phyloP scores from a whole-genome alignment of 2,113 vertebrate genomes.

The Eurypyga helias region DNA sequence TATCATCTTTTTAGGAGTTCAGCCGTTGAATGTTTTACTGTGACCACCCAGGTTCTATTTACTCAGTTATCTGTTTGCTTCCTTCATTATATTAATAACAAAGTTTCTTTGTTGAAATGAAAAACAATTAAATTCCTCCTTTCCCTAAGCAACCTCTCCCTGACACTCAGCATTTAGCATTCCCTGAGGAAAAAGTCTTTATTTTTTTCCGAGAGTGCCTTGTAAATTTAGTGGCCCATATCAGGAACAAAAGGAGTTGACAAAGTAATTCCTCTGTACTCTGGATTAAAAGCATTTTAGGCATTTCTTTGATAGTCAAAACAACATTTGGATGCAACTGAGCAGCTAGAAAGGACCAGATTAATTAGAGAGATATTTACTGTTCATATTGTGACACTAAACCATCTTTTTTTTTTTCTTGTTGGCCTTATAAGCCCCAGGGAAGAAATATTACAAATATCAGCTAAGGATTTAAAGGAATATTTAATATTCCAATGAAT shows the following conservation, averaged over 20 bases:
- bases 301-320: slow-evolving; percentile 25
- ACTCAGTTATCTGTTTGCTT: background rate
- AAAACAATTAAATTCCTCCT: background rate
- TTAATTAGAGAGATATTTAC: slow-evolving; percentile 21
- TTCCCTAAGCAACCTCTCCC: background rate
- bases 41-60: background rate
- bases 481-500: background rate
- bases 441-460: background rate
- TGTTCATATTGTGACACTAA: background rate
- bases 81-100: background rate
- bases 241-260: background rate
- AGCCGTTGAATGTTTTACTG: background rate
- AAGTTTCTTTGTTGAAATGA: background rate
- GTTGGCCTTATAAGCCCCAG: background rate
- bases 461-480: background rate
- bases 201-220: background rate
- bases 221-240: slow-evolving; percentile 12
- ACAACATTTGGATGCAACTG: slow-evolving; percentile 5
- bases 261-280: background rate
- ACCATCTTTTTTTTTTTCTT: background rate
- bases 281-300: background rate
- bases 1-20: background rate
- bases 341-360: slow-evolving; percentile 26
- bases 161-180: background rate
- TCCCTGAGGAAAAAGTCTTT: background rate